phyloP scores from a whole-genome alignment of 2,797 vertebrate genomes.

The Anolis apletophallus region DNA sequence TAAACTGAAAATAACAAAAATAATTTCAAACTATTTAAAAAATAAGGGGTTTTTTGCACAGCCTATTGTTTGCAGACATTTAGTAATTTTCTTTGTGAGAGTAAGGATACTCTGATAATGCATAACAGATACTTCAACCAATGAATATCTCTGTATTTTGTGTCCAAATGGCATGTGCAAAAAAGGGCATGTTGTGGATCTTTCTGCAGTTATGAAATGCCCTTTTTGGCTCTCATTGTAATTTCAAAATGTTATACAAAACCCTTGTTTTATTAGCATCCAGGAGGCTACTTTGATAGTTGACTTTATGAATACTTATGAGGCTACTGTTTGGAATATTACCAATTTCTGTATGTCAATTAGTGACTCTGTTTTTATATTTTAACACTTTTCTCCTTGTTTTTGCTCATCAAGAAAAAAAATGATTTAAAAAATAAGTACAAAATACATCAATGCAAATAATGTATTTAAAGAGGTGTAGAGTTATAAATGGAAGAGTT shows the following conservation, averaged over 20 bases:
- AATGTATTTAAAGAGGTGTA: constrained; percentile 23
- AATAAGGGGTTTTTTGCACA: no score
- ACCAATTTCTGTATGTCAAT: background rate
- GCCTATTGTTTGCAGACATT: no score
- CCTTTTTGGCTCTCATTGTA: background rate
- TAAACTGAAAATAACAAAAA: no score
- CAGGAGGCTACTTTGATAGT: background rate
- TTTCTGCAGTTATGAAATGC: background rate
- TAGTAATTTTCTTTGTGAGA: background rate
- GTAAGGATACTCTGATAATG: background rate
- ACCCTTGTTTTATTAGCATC: background rate
- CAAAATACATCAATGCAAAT: background rate
- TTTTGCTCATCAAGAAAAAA: background rate
- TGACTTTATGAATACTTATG: background rate
- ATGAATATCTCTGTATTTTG: background rate
- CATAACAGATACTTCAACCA: background rate
- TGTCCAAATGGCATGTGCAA: background rate
- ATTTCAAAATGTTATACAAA: background rate
- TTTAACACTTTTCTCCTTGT: background rate
- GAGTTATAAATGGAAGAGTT: constrained; percentile 8
- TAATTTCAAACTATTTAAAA: no score
- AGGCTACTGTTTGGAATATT: background rate
- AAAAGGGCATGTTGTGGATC: no score
- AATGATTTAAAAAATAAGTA: background rate
- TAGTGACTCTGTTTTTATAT: background rate